Evolutionary conservation across 1,140 invertebrate genomes (phyloP).

Genomic region (Episyrphus balteatus): DNA sequence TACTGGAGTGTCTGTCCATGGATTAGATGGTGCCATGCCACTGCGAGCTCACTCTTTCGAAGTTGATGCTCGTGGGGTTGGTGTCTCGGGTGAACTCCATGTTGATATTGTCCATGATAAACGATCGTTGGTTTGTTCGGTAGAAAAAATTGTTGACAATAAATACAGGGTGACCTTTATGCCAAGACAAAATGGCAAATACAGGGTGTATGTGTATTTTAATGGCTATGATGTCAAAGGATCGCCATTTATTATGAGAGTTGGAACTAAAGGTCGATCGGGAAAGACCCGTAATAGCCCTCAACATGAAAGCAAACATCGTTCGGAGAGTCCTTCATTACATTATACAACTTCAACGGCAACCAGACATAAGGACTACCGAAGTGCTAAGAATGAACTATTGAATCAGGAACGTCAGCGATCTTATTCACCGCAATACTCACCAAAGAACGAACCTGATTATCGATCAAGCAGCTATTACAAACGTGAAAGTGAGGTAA

Average conservation of each 20-base stretch:
- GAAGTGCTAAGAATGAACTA: conserved; percentile 14
- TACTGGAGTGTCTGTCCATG: conserved; percentile 67
- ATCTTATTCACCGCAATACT: conserved; percentile 34
- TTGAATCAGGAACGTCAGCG: conserved; percentile 17
- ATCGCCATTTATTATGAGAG: conserved; percentile 66
- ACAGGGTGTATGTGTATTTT: conserved; percentile 84
- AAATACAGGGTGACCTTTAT: conserved; percentile 82
- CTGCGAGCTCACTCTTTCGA: conserved; percentile 67
- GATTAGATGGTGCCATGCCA: conserved; percentile 64
- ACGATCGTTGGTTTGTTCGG: conserved; percentile 67
- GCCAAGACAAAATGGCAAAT: conserved; percentile 80
- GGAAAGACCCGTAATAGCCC: conserved; percentile 37
- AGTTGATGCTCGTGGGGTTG: conserved; percentile 70
- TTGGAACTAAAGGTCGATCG: conserved; percentile 53
- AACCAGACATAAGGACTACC: conserved; percentile 30
- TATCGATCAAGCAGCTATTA: conserved; percentile 32
- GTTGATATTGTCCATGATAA: conserved; percentile 82
- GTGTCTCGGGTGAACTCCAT: conserved; percentile 77
- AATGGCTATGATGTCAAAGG: conserved; percentile 94
- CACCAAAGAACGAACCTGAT: conserved; percentile 29
- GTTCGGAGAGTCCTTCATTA: conserved; percentile 36
- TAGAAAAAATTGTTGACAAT: conserved; percentile 70
- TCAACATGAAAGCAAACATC: conserved; percentile 31
- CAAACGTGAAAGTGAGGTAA: conserved; percentile 34
- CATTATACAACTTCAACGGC: conserved; percentile 31